Conservation (phyloP, 2,888 invertebrate species). For the Caenorhabditis angaria region DNA sequence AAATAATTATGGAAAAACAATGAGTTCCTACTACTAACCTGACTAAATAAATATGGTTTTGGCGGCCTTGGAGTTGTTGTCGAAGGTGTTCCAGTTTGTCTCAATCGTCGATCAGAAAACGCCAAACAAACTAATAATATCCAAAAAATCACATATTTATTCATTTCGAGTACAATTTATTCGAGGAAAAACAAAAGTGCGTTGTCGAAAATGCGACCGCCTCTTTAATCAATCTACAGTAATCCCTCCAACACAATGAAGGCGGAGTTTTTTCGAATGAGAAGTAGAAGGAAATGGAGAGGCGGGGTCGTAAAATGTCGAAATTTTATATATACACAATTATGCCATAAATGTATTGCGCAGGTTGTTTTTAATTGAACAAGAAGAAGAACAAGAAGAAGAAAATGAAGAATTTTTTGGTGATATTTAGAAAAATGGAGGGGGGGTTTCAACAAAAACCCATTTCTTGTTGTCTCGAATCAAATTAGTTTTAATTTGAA, state of each 20-base stretch:
- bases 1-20: too few species aligned
- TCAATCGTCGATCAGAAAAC: neutral
- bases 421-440: neutral
- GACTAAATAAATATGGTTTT: slow-evolving; percentile 29
- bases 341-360: slow-evolving; percentile 32
- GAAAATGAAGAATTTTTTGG: slow-evolving; percentile 12
- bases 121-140: neutral
- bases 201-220: neutral
- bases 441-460: too few species aligned
- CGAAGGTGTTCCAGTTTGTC: neutral
- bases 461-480: too few species aligned
- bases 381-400: slow-evolving; percentile 6
- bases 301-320: slow-evolving; percentile 4
- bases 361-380: slow-evolving; percentile 16
- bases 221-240: neutral
- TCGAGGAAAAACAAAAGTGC: neutral
- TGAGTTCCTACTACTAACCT: slow-evolving; percentile 8
- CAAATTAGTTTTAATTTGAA: too few species aligned
- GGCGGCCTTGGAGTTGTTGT: slow-evolving; percentile 13
- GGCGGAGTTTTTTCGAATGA: neutral
- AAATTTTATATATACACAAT: slow-evolving; percentile 19
- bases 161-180: neutral
- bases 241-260: neutral
- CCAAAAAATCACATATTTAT: neutral
- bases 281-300: neutral